Evolutionary conservation across 2,797 vertebrate genomes (phyloP).

Genomic region (Corythornis leucogaster): DNA sequence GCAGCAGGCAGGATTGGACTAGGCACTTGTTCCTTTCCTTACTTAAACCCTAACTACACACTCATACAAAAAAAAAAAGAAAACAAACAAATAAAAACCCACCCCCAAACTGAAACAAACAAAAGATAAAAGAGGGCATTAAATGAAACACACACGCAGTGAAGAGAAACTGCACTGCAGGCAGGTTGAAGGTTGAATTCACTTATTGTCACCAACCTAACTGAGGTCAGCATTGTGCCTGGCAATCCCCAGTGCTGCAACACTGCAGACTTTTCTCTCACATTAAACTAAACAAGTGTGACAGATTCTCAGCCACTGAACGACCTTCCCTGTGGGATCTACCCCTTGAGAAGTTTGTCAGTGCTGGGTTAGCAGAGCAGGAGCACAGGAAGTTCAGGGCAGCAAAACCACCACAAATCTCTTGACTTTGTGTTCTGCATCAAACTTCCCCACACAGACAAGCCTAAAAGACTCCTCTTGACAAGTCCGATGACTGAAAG

Average conservation of each 20-base stretch:
- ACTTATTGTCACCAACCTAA: neutral
- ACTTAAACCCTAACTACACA: neutral
- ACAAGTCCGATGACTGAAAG: neutral
- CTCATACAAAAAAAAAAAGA: neutral
- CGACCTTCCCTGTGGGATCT: neutral
- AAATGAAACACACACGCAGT: neutral
- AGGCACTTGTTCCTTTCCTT: slow-evolving; percentile 16
- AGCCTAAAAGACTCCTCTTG: neutral
- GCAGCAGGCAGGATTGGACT: neutral
- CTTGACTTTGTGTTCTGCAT: neutral
- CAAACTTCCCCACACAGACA: neutral
- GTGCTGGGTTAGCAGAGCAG: fast-evolving
- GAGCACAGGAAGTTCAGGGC: neutral
- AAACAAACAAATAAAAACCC: neutral
- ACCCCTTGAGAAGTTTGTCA: neutral
- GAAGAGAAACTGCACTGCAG: fast-evolving
- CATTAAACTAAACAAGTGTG: neutral
- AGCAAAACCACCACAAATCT: neutral
- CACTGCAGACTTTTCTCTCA: neutral
- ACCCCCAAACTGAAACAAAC: neutral
- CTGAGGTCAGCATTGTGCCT: neutral
- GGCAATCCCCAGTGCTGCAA: neutral
- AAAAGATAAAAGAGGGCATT: neutral
- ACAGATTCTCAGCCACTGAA: neutral
- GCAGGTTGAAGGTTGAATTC: neutral